Percentiles rank a stretch among this genome's conserved stretches.
These are phyloP conservation scores for Halcyon badia DNA, from an alignment of 2,797 vertebrate species.

Conservation along the genomic window DNA sequence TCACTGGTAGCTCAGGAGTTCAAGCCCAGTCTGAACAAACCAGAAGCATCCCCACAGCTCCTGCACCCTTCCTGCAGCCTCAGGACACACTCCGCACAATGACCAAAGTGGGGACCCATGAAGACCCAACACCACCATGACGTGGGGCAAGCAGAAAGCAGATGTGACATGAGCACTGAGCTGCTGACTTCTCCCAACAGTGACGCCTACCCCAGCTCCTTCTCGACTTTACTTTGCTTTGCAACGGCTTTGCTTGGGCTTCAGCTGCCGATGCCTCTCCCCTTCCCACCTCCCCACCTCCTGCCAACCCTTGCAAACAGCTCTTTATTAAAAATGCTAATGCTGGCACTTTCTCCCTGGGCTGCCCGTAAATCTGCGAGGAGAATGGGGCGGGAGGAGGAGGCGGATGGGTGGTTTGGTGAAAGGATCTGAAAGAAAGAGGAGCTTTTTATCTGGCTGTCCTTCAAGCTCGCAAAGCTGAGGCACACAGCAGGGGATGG, in stretches of 20 bases:
- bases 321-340: slow-evolving; percentile 80
- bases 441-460: slow-evolving; percentile 69
- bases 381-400: slow-evolving; percentile 33
- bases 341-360: slow-evolving; percentile 63
- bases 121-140: neutral
- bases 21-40: neutral
- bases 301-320: slow-evolving; percentile 30
- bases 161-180: accelerated
- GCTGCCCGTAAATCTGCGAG: slow-evolving; percentile 55
- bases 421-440: slow-evolving; percentile 60
- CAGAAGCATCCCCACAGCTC: neutral
- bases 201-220: neutral
- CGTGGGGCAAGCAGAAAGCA: neutral
- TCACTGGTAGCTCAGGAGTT: neutral
- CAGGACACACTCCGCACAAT: neutral
- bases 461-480: slow-evolving; percentile 40
- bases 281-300: neutral
- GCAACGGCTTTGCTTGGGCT: neutral
- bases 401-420: slow-evolving; percentile 25
- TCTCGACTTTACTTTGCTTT: neutral
- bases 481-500: slow-evolving; percentile 26
- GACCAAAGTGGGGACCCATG: neutral
- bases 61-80: neutral
- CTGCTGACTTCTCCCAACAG: neutral
- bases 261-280: neutral